Conservation (phyloP, 2,888 invertebrate species). For the Gibbula magus region DNA sequence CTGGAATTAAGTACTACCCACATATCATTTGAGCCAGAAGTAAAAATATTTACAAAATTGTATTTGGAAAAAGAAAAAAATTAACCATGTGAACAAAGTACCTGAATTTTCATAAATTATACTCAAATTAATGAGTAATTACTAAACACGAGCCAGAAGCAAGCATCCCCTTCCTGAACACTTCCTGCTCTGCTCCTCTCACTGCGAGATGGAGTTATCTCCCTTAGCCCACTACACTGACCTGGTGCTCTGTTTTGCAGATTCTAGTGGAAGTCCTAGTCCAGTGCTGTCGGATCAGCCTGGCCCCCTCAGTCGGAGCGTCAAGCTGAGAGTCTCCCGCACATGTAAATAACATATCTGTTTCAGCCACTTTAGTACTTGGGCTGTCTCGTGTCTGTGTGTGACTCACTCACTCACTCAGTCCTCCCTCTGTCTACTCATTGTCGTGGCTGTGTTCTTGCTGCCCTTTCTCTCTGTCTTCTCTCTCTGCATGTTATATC, state of each 20-base stretch:
- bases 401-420: background rate
- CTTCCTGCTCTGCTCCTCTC: background rate
- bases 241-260: constrained; percentile 58
- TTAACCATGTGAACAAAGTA: no score
- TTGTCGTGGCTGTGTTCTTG: background rate
- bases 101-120: no score
- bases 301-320: constrained; percentile 70
- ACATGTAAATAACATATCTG: constrained; percentile 64
- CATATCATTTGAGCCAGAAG: no score
- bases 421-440: background rate
- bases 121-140: no score
- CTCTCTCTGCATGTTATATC: background rate
- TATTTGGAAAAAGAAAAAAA: no score
- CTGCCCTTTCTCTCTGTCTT: constrained; percentile 14
- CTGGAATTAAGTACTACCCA: no score
- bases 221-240: background rate
- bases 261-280: constrained; percentile 69
- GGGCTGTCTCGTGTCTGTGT: constrained; percentile 14
- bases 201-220: background rate
- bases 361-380: constrained; percentile 3
- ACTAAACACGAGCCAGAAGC: background rate
- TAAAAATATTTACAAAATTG: no score
- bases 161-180: background rate
- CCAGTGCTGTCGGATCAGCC: constrained; percentile 69
- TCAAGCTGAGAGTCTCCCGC: constrained; percentile 70